Percentiles rank a stretch among this genome's conserved stretches.
Conservation (phyloP, 2,113 vertebrate species). For the Gyps fulvus region DNA sequence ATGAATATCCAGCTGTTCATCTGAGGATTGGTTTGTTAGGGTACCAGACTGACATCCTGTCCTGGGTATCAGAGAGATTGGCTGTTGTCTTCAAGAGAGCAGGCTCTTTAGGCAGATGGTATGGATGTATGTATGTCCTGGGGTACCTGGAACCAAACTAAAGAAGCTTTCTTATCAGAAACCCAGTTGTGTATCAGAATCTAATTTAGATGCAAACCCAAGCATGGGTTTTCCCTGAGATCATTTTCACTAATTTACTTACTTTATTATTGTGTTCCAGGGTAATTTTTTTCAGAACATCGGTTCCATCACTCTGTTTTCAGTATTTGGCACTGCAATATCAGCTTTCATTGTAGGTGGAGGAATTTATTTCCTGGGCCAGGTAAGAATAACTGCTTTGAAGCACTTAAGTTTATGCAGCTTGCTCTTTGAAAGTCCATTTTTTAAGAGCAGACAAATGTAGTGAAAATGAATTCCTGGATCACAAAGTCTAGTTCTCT, state of each 20-base stretch:
- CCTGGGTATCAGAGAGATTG: neutral
- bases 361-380: conserved; percentile 96
- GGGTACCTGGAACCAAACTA: neutral
- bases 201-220: neutral
- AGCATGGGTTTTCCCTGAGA: neutral
- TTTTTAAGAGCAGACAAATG: neutral
- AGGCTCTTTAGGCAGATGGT: neutral
- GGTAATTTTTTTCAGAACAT: conserved; percentile 99
- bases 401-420: neutral
- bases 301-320: conserved; percentile 95
- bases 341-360: conserved; percentile 98
- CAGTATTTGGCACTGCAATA: conserved; percentile 95
- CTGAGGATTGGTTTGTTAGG: neutral
- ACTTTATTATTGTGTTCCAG: conserved; percentile 67
- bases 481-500: neutral
- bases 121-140: neutral
- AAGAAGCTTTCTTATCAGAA: neutral
- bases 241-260: neutral
- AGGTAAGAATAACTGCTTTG: conserved; percentile 77
- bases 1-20: neutral
- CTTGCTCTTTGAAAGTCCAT: neutral
- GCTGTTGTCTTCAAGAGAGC: neutral
- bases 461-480: neutral
- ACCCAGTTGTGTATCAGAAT: neutral
- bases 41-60: neutral